Base-by-base conservation (phyloP, 2,888 invertebrate genomes). In the Timema podura region DNA sequence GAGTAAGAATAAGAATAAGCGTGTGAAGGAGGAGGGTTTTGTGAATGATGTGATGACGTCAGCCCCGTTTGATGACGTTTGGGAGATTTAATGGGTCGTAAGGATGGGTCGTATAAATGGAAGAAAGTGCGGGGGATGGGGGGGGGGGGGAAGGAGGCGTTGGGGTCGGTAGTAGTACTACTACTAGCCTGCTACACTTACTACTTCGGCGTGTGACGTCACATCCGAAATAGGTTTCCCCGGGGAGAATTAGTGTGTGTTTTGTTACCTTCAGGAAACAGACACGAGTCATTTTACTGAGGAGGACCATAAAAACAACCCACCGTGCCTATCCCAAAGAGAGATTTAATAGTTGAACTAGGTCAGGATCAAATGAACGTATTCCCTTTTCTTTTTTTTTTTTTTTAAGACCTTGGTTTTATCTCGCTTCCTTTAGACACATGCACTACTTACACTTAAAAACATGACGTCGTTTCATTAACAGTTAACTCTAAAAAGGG, bases 31-130 rank as follows among this genome's bases (percentile, higher is more conserved):
- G 15, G 44, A 59, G 16, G 49, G 47, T 30, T 47, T 69, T 30
- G 65, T 51, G 61, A 61, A 61, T 61, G 61, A 64, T 65, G 65
- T 47, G 69, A 30, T 69, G 67, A 71, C 69, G 71, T 69, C 69
- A 71, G 49, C 47, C 30, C 30, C 16, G 64, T 59, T 61, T 65
- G 65, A 71, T 68, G 68, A 71, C 68, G 68, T 71, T 68, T 59
- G 65, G 54, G 67, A 69, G 71, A 69, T 71, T 71, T 71, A 71
- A 71, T 69, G 64, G 65, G 44, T 68, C 71, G 65, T 65, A 67
- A 71, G 69, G 51, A 47, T 48, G 46, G 68, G 71, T 68, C 70
- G 67, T 67, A 70, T 71, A 71, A 71, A 54, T 68, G 48, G 59
- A 9, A 7, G 59, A 13, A n/a, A 16, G 30, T 8, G 44, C 2